Conservation (phyloP, 2,797 vertebrate genomes). For the Ptychadena robeensis region DNA sequence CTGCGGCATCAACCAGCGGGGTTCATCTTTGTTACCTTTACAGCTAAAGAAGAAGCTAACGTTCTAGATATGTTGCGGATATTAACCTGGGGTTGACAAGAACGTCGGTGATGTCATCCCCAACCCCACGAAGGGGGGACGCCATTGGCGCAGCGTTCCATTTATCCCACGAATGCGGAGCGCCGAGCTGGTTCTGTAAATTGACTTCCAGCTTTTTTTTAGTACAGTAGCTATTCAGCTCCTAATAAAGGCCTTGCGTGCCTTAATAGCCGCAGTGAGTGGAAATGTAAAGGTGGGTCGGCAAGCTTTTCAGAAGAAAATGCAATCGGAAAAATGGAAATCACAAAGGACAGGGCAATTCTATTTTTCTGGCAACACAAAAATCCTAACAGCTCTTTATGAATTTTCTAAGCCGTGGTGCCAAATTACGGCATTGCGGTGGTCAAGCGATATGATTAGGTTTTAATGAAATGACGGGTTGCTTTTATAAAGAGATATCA, state of each 20-base stretch:
- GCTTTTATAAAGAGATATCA: background rate
- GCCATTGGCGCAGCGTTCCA: background rate
- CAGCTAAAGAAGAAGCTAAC: too few species aligned
- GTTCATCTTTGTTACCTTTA: too few species aligned
- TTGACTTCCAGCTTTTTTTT: background rate
- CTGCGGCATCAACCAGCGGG: too few species aligned
- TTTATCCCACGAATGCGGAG: background rate
- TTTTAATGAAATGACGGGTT: background rate
- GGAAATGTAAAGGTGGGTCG: background rate
- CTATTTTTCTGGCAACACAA: background rate
- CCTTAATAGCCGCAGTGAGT: background rate
- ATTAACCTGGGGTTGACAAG: background rate
- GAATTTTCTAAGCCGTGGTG: background rate
- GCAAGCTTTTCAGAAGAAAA: background rate
- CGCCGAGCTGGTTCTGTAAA: background rate
- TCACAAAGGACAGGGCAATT: background rate
- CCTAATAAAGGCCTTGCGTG: conserved; percentile 5
- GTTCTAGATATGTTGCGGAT: background rate
- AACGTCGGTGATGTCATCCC: background rate
- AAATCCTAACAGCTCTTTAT: background rate
- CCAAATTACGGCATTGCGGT: background rate
- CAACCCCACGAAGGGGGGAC: background rate
- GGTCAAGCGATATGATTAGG: conserved; percentile 15
- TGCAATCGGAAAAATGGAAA: background rate
- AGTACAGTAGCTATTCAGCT: background rate